These are phyloP conservation scores for Microcebus lehilahytsara DNA, from an alignment of 2,113 vertebrate genomes.

Conservation along the genomic window DNA sequence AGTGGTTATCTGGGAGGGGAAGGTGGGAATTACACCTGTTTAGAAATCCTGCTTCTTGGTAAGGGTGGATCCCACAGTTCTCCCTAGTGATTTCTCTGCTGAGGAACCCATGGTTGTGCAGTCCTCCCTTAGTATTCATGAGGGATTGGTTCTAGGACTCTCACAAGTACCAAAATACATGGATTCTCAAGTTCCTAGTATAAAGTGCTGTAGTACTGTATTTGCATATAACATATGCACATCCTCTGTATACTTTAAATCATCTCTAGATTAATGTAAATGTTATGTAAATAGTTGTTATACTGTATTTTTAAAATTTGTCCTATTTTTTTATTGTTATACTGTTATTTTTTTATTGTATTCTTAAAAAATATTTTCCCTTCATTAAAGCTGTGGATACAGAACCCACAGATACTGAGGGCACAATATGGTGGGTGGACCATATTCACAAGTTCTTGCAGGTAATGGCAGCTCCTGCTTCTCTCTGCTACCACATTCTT, in stretches of 20 bases:
- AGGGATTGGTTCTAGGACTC: background rate
- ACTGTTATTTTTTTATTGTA: background rate
- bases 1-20: too few species aligned
- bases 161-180: background rate
- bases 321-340: background rate
- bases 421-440: too few species aligned
- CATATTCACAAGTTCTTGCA: background rate
- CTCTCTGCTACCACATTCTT: accelerated
- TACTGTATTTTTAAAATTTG: background rate
- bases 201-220: background rate
- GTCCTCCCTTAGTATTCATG: background rate
- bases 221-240: background rate
- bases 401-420: background rate
- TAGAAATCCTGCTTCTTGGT: background rate
- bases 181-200: background rate
- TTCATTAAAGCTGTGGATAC: background rate
- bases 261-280: background rate
- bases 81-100: background rate
- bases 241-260: background rate
- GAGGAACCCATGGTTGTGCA: background rate
- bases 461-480: accelerated
- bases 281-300: background rate
- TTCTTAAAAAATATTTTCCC: background rate
- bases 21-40: too few species aligned
- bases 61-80: accelerated